Base-by-base conservation (phyloP, 53 echinoderm and acorn worm genomes). In the Echinarachnius parma region DNA sequence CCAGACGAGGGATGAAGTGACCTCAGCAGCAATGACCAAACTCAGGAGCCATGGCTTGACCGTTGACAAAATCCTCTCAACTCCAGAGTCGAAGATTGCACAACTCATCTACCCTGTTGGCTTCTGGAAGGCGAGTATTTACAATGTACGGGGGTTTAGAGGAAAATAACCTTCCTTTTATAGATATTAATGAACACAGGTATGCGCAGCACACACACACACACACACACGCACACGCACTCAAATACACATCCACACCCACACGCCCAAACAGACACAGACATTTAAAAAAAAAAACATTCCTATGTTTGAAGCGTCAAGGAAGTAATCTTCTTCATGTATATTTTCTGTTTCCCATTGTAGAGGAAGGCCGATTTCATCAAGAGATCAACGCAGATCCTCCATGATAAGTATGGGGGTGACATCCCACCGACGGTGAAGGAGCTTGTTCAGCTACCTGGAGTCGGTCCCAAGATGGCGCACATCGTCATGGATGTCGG, bases 391-490 rank as follows among this genome's bases (percentile, higher is more conserved):
- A 88, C 85, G 11, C 88, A 85, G 57, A 85, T 92, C 37, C 59
- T 98, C 34, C 42, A 81, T 35, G 91, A 98, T 21, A 27, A 82
- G 39, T 88, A 98, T 49, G 46, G 92, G 31, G 61, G 66, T 27
- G 98, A 98, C 59, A 98, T 98, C 39, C 98, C 98, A 15, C 48
- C 83, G 25, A 82, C 91, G 1, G 25, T 92, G 20, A 66, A 86
- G 23, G 98, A 65, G 23, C 79, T 98, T 32, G 74, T 91, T 49
- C 70, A 88, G 45, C 88, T 98, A 28, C 98, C 91, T 10, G 98
- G 98, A 13, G 84, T 98, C 13, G 98, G 98, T 29, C 98, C 98
- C 46, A 98, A 98, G 80, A 98, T 98, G 98, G 98, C 98, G 1
- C 91, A 98, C 81, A 82, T 98, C 46, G 71, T 91, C 53, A 98